Evolutionary conservation across 2,888 invertebrate species (phyloP), one percentile per base, ranked within the genome.

Genomic region (Calameuta pallipes): DNA sequence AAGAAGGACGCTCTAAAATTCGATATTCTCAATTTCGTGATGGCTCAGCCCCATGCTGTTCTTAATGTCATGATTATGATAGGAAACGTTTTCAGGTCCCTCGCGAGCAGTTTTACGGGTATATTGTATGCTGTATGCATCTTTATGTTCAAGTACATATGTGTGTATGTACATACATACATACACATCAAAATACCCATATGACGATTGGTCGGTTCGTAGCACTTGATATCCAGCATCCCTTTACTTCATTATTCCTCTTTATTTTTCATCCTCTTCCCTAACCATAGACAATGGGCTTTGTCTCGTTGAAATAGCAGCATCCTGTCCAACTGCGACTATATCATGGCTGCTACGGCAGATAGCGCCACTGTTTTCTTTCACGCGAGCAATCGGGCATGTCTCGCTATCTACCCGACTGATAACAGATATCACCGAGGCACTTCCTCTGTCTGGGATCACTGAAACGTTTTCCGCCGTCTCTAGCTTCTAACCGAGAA

Each of bases 1-100:
- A 23, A 23, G 56, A 56, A 56, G 56, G 9, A 56, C 56, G 56
- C 2, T 34, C 23, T 56, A 75, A 85, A 85, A 85, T 80, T 85
- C 85, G 84, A 85, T 85, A 83, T 85, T 85, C 83, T 82, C 84
- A 85, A 85, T 85, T 83, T 83, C 83, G 81, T 74, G 30, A 41
- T 34, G 34, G 69, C 9, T 30, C 31, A 41, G 36, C 36, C 1
- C 13, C 33, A 33, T 71, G 31, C 23, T 31, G 33, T 11, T 34
- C 33, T 31, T 71, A 70, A 31, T 33, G 70, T 70, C 33, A 15
- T 70, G 31, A 33, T 70, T 70, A 71, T 71, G n/a, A 56, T 56
- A 56, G 56, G 23, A 56, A 56, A 6, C 56, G 56, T 23, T 23
- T 56, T 56, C 56, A 1, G 23, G 2, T 9, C 23, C 2, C 15